Conservation (phyloP, 2,888 invertebrate genomes). For the Pseudanteris insignis region DNA sequence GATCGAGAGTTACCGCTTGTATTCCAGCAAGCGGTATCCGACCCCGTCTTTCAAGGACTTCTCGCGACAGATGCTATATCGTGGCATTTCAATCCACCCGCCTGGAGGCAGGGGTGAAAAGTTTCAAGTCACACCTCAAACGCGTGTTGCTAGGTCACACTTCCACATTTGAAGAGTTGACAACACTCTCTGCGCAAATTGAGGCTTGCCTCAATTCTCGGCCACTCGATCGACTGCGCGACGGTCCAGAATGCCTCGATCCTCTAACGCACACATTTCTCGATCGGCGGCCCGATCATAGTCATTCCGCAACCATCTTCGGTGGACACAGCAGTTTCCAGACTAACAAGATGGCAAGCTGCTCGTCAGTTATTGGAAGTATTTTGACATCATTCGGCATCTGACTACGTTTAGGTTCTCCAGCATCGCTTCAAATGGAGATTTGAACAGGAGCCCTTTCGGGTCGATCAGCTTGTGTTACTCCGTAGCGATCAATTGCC, state of each 20-base stretch:
- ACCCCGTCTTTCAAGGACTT: too few relatives aligned
- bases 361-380: neutral
- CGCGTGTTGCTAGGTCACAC: too few relatives aligned
- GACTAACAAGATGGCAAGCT: neutral
- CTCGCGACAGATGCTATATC: too few relatives aligned
- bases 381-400: neutral
- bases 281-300: neutral
- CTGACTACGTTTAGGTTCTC: neutral
- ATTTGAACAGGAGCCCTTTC: neutral
- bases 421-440: slow-evolving; percentile 1
- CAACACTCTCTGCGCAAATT: too few relatives aligned
- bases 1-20: too few relatives aligned
- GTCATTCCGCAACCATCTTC: neutral
- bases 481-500: too few relatives aligned
- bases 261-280: neutral
- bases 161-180: too few relatives aligned
- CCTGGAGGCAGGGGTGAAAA: too few relatives aligned
- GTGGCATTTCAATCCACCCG: too few relatives aligned
- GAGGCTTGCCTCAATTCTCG: slow-evolving; percentile 1
- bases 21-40: too few relatives aligned
- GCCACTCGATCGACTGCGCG: neutral
- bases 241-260: neutral
- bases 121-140: too few relatives aligned
- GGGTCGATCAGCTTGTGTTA: too few relatives aligned
- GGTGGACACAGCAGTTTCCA: neutral